Percentiles rank a stretch among this genome's conserved stretches.
These are phyloP conservation scores for Scatophagus argus DNA, from an alignment of 2,113 vertebrate species.

Conservation along the genomic window DNA sequence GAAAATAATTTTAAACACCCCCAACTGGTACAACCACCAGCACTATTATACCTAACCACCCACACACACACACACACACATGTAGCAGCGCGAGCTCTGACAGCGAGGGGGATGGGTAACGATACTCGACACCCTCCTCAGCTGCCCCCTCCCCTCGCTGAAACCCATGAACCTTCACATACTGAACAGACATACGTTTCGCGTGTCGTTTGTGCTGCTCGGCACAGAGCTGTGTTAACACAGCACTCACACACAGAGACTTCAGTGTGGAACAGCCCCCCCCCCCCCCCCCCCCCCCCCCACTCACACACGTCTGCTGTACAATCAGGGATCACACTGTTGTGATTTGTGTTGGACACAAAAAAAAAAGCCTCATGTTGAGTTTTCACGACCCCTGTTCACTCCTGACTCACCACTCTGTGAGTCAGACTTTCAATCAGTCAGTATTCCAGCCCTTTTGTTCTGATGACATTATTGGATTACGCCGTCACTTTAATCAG, in stretches of 20 bases:
- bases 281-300: slow-evolving; percentile 16
- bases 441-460: not conserved
- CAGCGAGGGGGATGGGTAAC: slow-evolving; percentile 71
- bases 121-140: slow-evolving; percentile 74
- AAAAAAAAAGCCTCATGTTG: slow-evolving; percentile 18
- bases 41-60: slow-evolving; percentile 16
- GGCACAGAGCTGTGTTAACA: slow-evolving; percentile 52
- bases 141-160: slow-evolving; percentile 55
- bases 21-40: slow-evolving; percentile 1
- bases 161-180: slow-evolving; percentile 77
- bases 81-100: slow-evolving; percentile 43
- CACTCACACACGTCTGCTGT: no score
- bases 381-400: slow-evolving; percentile 19
- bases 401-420: not conserved
- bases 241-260: slow-evolving; percentile 67
- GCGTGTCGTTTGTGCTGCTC: slow-evolving; percentile 55
- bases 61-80: slow-evolving; percentile 20
- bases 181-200: slow-evolving; percentile 70
- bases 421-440: not conserved
- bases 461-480: slow-evolving; percentile 34
- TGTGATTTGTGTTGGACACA: no score
- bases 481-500: slow-evolving; percentile 30
- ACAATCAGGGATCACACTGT: no score
- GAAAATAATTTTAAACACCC: slow-evolving; percentile 5
- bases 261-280: slow-evolving; percentile 63